phyloP scores from a whole-genome alignment of 2,797 vertebrate genomes.

The Poeciliopsis turneri region DNA sequence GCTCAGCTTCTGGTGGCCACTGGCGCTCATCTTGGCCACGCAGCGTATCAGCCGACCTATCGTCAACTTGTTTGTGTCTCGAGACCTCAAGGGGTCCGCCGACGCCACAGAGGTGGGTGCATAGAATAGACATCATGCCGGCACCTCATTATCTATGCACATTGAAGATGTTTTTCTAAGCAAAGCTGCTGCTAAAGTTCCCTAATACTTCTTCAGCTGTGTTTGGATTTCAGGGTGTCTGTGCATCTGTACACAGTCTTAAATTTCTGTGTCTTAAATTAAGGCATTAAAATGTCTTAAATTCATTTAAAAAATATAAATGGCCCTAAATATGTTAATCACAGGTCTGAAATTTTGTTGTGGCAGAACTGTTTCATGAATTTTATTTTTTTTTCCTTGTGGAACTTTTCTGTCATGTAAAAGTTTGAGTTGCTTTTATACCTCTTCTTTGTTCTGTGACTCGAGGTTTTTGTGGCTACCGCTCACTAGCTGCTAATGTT shows the following conservation, averaged over 20 bases:
- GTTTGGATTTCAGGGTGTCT: slow-evolving; percentile 15
- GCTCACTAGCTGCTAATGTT: no score
- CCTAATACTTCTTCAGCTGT: slow-evolving; percentile 7
- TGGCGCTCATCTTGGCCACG: slow-evolving; percentile 96
- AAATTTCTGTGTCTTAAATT: no score
- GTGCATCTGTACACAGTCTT: not conserved
- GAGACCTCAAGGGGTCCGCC: slow-evolving; percentile 91
- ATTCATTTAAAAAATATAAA: no score
- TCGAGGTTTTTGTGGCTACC: no score
- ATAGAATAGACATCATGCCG: not conserved
- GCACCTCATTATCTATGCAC: not conserved
- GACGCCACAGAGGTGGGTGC: slow-evolving; percentile 89
- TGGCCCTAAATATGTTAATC: no score
- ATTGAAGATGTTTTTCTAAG: not conserved
- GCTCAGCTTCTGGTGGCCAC: slow-evolving; percentile 98
- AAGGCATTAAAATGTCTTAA: no score
- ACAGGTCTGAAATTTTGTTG: no score
- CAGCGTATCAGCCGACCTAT: slow-evolving; percentile 97
- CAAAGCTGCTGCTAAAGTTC: not conserved
- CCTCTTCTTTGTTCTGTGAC: no score
- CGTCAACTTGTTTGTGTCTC: slow-evolving; percentile 98
- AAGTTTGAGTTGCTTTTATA: no score
- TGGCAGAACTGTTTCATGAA: not conserved
- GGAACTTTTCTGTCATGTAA: no score
- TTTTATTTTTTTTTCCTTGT: not conserved